Conservation (phyloP, 2,113 vertebrate species). For the Trochalopteron elliotii region DNA sequence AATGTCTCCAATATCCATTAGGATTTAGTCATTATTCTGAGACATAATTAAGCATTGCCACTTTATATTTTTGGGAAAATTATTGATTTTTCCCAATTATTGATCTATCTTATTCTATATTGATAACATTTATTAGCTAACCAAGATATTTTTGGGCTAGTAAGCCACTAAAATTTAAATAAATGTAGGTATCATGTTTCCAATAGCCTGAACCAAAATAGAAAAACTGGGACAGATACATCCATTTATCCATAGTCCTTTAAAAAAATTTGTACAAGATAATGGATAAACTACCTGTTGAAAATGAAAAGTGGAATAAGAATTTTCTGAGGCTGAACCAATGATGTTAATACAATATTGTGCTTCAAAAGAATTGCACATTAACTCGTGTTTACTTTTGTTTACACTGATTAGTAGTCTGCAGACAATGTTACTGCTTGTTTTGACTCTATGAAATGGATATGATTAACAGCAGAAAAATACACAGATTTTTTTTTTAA, state of each 20-base stretch:
- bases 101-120: neutral
- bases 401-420: neutral
- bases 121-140: neutral
- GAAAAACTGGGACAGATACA: neutral
- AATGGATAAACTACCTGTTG: neutral
- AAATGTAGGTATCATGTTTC: neutral
- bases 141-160: neutral
- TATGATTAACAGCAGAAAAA: neutral
- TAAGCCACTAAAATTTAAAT: neutral
- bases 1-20: neutral
- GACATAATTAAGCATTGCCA: neutral
- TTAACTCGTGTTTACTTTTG: neutral
- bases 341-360: neutral
- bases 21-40: neutral
- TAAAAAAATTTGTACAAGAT: neutral
- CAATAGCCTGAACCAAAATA: neutral
- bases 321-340: neutral
- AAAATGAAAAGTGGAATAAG: neutral
- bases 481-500: neutral
- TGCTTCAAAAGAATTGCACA: neutral
- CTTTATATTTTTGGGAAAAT: neutral
- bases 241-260: neutral
- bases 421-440: neutral
- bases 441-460: neutral
- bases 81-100: neutral